Evolutionary conservation across 2,888 invertebrate genomes (phyloP).

Genomic region (Ochropacha duplaris): DNA sequence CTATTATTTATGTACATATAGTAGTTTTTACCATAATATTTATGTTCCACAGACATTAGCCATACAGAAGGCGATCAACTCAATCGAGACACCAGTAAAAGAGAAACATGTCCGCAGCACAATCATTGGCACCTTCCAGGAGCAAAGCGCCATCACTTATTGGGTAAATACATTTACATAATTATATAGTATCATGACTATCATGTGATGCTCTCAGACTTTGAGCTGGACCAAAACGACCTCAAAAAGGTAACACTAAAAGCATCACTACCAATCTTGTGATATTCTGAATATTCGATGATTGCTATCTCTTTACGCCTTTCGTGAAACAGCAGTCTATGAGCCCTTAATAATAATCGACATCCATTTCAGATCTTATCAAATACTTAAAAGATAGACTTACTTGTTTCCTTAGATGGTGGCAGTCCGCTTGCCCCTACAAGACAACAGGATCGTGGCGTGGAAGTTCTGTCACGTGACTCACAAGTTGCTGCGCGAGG

Average conservation of each 20-base stretch:
- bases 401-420: conserved; percentile 59
- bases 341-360: too few relatives aligned
- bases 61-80: conserved; percentile 96
- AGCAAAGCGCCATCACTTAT: conserved; percentile 95
- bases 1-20: too few relatives aligned
- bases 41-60: conserved; percentile 88
- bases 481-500: conserved; percentile 97
- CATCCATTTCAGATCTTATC: too few relatives aligned
- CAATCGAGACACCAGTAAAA: conserved; percentile 96
- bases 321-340: too few relatives aligned
- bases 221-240: too few relatives aligned
- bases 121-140: conserved; percentile 97
- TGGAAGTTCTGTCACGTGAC: conserved; percentile 99
- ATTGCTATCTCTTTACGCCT: too few relatives aligned
- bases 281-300: too few relatives aligned
- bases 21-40: neutral
- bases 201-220: too few relatives aligned
- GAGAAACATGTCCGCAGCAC: conserved; percentile 99
- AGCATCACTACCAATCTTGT: too few relatives aligned
- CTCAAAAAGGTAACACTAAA: too few relatives aligned
- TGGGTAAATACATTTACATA: conserved; percentile 91
- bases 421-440: conserved; percentile 87
- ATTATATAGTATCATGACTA: too few relatives aligned
- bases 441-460: conserved; percentile 97
- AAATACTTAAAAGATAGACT: too few relatives aligned